A percentile compares a stretch with the other conserved stretches of the same genome.
These are phyloP conservation scores for Syngnathus floridae DNA, from an alignment of 2,113 vertebrate genomes.

Conservation along the genomic window DNA sequence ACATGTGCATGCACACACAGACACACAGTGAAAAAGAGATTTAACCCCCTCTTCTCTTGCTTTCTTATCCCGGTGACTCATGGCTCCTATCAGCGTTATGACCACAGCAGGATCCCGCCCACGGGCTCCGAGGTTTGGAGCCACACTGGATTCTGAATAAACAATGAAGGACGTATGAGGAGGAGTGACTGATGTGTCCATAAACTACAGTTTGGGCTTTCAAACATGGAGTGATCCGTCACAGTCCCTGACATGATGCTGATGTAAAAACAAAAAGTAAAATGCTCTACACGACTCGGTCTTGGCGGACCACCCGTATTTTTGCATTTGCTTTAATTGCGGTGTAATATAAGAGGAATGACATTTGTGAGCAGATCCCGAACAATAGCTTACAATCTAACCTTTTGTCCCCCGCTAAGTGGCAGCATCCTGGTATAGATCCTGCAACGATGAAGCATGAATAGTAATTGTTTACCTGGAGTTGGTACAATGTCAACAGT, in stretches of 20 bases:
- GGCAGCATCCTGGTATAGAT: conserved; percentile 68
- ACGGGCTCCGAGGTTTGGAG: conserved; percentile 38
- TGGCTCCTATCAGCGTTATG: conserved; percentile 50
- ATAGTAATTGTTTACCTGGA: conserved; percentile 71
- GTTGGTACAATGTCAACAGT: conserved; percentile 66
- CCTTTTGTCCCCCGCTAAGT: conserved; percentile 61
- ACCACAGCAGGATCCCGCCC: conserved; percentile 58
- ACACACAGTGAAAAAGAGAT: conserved; percentile 14
- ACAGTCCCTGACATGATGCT: not conserved
- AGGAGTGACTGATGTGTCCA: conserved; percentile 24
- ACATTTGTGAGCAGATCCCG: conserved; percentile 48
- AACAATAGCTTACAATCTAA: conserved; percentile 54
- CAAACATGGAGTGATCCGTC: conserved; percentile 19
- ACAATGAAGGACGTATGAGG: conserved; percentile 43
- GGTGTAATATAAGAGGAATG: conserved; percentile 24
- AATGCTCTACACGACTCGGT: not conserved
- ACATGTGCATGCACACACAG: conserved; percentile 14
- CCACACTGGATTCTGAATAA: conserved; percentile 45
- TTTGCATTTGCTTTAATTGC: conserved; percentile 17
- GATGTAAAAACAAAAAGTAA: conserved; percentile 15
- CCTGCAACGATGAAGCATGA: conserved; percentile 56
- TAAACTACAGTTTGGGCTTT: conserved; percentile 23
- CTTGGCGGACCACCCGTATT: not conserved
- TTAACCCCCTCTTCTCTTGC: conserved; percentile 37
- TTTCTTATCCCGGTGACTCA: conserved; percentile 48